phyloP scores from a whole-genome alignment of 2,888 invertebrate species.

The Xanthorhoe designata region DNA sequence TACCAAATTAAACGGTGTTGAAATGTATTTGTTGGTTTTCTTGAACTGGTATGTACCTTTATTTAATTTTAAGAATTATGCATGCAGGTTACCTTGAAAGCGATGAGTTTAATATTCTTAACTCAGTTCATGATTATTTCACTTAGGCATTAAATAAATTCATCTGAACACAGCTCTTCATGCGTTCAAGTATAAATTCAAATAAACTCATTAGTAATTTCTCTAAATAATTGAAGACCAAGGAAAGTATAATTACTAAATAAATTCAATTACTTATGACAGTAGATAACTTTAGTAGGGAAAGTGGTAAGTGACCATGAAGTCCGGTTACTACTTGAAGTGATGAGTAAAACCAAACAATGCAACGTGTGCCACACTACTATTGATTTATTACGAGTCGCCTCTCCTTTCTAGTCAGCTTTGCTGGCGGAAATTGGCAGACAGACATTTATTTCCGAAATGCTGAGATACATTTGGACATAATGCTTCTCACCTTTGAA shows the following conservation, averaged over 20 bases:
- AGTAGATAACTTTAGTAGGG: neutral
- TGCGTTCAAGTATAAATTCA: neutral
- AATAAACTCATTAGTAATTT: neutral
- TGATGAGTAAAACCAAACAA: neutral
- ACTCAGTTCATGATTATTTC: neutral
- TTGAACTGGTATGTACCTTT: conserved; percentile 33
- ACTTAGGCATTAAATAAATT: neutral
- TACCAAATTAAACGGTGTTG: conserved; percentile 45
- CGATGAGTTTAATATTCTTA: neutral
- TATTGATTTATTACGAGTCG: neutral
- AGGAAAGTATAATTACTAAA: neutral
- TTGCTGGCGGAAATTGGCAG: neutral
- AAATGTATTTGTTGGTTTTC: conserved; percentile 37
- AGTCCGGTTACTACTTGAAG: neutral
- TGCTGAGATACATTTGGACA: neutral
- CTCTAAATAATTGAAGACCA: too few species aligned
- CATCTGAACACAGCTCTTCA: neutral
- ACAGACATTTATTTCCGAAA: neutral
- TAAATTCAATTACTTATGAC: neutral
- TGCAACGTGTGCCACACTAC: neutral
- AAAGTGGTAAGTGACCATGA: neutral
- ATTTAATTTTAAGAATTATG: conserved; percentile 5
- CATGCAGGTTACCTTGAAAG: conserved; percentile 10
- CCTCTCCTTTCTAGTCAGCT: neutral
- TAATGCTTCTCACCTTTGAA: neutral